Conservation (phyloP, 2,797 vertebrate species). For the Gadopsis bispinosus region DNA sequence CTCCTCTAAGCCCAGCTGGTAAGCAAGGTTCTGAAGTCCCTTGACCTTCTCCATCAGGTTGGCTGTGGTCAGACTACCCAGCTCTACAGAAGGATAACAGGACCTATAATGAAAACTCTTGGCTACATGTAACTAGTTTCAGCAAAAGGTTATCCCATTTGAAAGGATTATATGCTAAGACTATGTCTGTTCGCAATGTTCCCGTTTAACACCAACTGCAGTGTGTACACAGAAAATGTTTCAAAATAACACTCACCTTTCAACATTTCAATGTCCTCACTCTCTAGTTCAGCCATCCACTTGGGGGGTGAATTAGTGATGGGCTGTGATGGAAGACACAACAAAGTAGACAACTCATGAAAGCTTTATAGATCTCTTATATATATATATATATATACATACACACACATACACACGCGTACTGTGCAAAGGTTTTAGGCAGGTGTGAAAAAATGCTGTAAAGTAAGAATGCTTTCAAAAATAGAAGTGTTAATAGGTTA, state of each 20-base stretch:
- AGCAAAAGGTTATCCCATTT: constrained; percentile 28
- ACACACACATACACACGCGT: too few species aligned
- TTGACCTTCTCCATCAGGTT: constrained; percentile 99
- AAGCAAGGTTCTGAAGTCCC: constrained; percentile 97
- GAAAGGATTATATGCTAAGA: constrained; percentile 27
- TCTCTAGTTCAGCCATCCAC: constrained; percentile 99
- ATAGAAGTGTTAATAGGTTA: too few species aligned
- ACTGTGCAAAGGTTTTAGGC: too few species aligned
- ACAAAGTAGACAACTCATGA: constrained; percentile 16
- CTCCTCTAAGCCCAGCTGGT: constrained; percentile 97
- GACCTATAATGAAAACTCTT: constrained; percentile 8
- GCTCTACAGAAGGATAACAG: constrained; percentile 82
- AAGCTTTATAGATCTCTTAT: constrained; percentile 1
- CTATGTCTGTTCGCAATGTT: not conserved
- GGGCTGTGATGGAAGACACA: constrained; percentile 84
- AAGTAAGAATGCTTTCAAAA: too few species aligned
- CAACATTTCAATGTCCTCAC: constrained; percentile 98
- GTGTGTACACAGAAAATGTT: constrained; percentile 1
- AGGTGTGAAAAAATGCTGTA: too few species aligned
- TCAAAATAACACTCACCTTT: constrained; percentile 85
- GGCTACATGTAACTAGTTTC: not conserved
- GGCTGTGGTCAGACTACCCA: constrained; percentile 97
- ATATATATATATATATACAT: too few species aligned
- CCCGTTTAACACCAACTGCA: constrained; percentile 17
- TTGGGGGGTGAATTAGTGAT: constrained; percentile 96